Evolutionary conservation across 1,140 invertebrate genomes (phyloP).

Genomic region (Pseudoatta argentina): DNA sequence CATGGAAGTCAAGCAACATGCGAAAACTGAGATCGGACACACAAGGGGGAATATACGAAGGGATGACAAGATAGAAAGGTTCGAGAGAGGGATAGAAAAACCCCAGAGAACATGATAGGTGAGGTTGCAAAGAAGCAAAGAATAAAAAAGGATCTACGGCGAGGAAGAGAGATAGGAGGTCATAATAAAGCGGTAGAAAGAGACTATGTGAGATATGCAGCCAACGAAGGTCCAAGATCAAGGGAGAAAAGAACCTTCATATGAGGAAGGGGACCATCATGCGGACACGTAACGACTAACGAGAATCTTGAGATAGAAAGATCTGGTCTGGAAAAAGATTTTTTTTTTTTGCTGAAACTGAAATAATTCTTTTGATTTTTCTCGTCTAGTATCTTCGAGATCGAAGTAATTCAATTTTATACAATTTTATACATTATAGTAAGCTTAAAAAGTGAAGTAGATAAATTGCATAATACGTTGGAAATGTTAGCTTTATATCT

Average conservation of each 20-base stretch:
- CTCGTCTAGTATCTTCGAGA: not conserved
- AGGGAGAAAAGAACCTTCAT: not conserved
- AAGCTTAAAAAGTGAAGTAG: not conserved
- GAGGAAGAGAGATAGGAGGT: slow-evolving; percentile 18
- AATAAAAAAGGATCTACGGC: not conserved
- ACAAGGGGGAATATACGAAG: not conserved
- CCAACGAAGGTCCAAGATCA: slow-evolving; percentile 17
- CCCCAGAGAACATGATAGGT: not conserved
- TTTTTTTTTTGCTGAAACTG: not conserved
- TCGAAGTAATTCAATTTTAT: slow-evolving; percentile 20
- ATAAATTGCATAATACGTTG: not conserved
- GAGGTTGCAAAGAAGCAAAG: slow-evolving; percentile 41
- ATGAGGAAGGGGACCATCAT: not conserved
- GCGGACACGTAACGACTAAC: not conserved
- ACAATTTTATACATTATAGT: not conserved
- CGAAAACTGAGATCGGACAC: not conserved
- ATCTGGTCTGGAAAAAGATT: slow-evolving; percentile 13
- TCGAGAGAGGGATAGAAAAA: not conserved
- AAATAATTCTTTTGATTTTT: slow-evolving; percentile 39
- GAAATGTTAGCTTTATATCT: not conserved
- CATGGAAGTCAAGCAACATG: slow-evolving; percentile 12
- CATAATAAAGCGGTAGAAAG: not conserved
- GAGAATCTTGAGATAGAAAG: not conserved
- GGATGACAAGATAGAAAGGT: slow-evolving; percentile 30
- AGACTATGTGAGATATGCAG: slow-evolving; percentile 18